Percentiles rank a stretch among this genome's conserved stretches.
phyloP scores from a whole-genome alignment of 2,113 vertebrate species.

The Callorhinus ursinus region DNA sequence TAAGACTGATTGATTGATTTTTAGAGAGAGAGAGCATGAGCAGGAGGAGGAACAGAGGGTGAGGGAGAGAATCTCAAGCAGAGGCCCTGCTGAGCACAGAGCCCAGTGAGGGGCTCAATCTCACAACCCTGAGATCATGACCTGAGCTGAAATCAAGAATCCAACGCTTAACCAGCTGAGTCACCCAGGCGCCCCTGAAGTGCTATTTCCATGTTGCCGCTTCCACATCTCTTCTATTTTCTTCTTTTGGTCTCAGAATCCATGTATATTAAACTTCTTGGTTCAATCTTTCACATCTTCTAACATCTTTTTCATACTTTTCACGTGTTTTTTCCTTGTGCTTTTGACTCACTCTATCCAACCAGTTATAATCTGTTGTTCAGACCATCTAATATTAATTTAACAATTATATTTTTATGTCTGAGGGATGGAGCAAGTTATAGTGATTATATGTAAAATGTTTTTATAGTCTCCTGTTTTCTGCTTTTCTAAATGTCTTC shows the following conservation, averaged over 20 bases:
- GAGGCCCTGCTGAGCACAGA: neutral
- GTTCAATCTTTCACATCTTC: neutral
- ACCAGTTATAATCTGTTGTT: neutral
- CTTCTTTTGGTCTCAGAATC: neutral
- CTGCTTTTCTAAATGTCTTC: neutral
- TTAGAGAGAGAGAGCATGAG: neutral
- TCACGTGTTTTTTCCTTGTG: neutral
- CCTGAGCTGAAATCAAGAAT: neutral
- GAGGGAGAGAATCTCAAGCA: neutral
- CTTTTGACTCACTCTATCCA: neutral
- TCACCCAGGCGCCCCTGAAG: neutral
- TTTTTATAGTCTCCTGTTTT: neutral
- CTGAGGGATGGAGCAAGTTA: neutral
- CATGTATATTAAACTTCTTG: neutral
- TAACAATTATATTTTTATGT: neutral
- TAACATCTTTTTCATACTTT: neutral
- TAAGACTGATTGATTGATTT: neutral
- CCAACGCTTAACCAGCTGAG: neutral
- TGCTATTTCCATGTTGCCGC: neutral
- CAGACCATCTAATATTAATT: neutral
- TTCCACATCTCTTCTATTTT: neutral
- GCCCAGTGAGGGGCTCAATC: neutral
- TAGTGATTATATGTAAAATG: neutral
- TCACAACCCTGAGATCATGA: neutral
- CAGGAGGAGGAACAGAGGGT: neutral